Evolutionary conservation across 2,888 invertebrate species (phyloP), one percentile per base, ranked within the genome.

Genomic region (Chrysolina americana): DNA sequence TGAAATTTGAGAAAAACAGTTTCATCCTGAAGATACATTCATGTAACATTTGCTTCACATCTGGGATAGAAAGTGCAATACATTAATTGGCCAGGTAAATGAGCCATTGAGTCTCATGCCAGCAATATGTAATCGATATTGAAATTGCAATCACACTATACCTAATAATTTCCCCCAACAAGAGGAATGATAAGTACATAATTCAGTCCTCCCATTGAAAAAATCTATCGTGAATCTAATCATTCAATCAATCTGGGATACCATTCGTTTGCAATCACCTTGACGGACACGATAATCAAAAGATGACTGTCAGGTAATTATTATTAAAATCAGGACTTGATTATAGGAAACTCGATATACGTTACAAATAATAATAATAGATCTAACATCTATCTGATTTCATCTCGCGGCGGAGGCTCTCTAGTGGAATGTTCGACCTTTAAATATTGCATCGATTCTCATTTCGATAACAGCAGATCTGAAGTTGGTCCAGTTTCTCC

Each of bases 261-360:
- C 17, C 17, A 48, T 48, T n/a, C 17, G 48, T 48, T 17, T 8
- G 48, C 17, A 48, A 17, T 48, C 48, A 48, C 48, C 17, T 48
- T 48, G 48, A 8, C 17, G 17, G 48, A 17, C 48, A 48, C 48
- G 17, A 48, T 48, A 17, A 48, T 48, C 48, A 48, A 48, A 48
- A 48, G 48, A 48, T 48, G 48, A 48, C 48, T 48, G 48, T 48
- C 48, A 48, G 5, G 48, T 10, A 48, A 48, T 48, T 48, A 48
- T 17, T 48, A 48, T 17, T 48, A 48, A 17, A 48, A 48, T 48
- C 11, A 48, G 48, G 17, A 48, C 17, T 48, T 48, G 10, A 48
- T 48, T 48, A 48, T 48, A 10, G 17, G 17, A 48, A 17, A 10
- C 17, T 17, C 48, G 48, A 17, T 48, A 48, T 48, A 48, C n/a